phyloP scores from a whole-genome alignment of 2,797 vertebrate species.

The Platyrinchus mystaceus region DNA sequence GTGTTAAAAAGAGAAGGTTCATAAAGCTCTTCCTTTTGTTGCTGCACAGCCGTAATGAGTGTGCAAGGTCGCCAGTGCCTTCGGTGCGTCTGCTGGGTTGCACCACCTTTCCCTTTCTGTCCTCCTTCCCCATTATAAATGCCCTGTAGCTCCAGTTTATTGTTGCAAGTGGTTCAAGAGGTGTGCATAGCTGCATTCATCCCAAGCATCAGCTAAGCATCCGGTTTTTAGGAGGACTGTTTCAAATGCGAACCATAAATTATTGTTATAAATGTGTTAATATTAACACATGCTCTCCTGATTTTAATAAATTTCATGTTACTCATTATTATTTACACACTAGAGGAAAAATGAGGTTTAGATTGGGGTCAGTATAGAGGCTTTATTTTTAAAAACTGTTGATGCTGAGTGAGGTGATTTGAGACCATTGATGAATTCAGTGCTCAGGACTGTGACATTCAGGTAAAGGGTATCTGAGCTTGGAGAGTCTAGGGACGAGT shows the following conservation, averaged over 20 bases:
- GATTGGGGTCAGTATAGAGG: not conserved
- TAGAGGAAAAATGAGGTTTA: not conserved
- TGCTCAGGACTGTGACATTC: not conserved
- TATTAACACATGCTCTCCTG: not conserved
- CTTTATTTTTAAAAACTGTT: not conserved
- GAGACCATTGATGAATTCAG: not conserved
- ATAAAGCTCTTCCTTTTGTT: not conserved
- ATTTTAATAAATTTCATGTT: not conserved
- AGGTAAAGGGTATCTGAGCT: not conserved
- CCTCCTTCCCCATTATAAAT: not conserved
- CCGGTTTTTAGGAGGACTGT: not conserved
- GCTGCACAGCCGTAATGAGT: not conserved
- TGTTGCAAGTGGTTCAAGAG: not conserved
- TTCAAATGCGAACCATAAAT: not conserved
- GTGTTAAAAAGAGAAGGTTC: not conserved
- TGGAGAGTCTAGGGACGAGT: not conserved
- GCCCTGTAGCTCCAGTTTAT: not conserved
- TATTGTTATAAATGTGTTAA: not conserved
- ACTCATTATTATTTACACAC: not conserved
- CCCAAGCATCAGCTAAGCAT: not conserved
- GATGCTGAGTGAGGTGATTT: not conserved
- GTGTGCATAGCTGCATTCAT: not conserved
- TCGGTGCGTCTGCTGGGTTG: not conserved
- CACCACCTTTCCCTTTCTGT: not conserved
- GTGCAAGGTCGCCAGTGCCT: not conserved